Evolutionary conservation across 1,140 invertebrate species (phyloP).

Genomic region (Cydia pomonella): DNA sequence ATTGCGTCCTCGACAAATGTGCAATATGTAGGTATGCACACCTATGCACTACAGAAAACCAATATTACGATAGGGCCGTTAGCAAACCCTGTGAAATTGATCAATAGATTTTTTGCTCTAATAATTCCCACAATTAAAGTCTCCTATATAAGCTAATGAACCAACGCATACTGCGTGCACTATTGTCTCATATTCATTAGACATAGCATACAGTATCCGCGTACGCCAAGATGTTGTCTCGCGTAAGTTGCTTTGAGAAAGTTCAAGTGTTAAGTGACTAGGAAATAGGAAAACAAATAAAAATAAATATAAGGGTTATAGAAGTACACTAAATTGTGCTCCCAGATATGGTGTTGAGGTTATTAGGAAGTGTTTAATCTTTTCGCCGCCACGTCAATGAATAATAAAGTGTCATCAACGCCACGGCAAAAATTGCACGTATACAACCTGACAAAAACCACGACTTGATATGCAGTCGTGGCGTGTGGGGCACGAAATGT

Average conservation of each 20-base stretch:
- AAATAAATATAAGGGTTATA: background rate
- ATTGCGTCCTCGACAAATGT: conserved; percentile 24
- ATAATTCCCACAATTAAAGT: conserved; percentile 76
- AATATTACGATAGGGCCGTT: conserved; percentile 56
- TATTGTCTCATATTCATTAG: conserved; percentile 48
- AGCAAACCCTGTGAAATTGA: conserved; percentile 68
- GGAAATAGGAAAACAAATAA: background rate
- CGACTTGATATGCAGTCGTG: too few species aligned
- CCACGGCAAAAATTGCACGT: too few species aligned
- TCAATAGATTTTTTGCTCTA: conserved; percentile 72
- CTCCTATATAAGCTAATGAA: conserved; percentile 70
- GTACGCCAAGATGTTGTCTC: conserved; percentile 46
- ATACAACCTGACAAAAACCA: too few species aligned
- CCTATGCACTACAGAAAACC: conserved; percentile 29
- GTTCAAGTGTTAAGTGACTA: conserved; percentile 15
- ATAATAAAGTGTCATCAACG: too few species aligned
- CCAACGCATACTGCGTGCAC: conserved; percentile 42
- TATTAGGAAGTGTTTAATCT: background rate
- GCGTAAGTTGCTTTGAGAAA: conserved; percentile 45
- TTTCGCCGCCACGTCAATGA: too few species aligned
- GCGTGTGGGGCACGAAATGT: too few species aligned
- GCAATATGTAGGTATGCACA: conserved; percentile 32
- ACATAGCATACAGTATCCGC: conserved; percentile 25
- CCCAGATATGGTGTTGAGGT: background rate
- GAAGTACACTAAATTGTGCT: background rate